These are phyloP conservation scores for Glandiceps talaboti DNA, from an alignment of 53 echinoderm and acorn worm genomes.

Conservation along the genomic window DNA sequence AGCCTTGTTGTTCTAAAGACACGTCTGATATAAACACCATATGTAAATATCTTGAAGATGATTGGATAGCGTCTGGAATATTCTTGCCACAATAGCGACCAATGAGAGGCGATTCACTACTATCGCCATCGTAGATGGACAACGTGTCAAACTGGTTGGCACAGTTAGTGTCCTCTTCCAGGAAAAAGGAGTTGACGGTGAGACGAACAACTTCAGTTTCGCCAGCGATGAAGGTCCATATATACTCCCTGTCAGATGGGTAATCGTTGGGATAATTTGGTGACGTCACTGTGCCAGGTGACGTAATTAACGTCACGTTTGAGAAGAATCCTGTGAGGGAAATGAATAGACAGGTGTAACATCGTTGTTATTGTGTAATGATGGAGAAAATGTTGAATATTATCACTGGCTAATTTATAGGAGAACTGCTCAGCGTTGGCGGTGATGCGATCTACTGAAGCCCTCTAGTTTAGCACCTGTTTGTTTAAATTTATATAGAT, in stretches of 20 bases:
- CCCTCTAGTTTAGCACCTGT: too few relatives aligned
- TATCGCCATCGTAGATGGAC: not conserved
- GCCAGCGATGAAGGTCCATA: not conserved
- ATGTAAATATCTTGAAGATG: not conserved
- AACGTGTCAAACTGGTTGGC: not conserved
- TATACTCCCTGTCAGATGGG: slow-evolving; percentile 19
- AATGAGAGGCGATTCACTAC: not conserved
- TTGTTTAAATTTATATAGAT: too few relatives aligned
- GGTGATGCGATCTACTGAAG: too few relatives aligned
- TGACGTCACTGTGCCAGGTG: slow-evolving; percentile 44
- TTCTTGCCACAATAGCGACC: not conserved
- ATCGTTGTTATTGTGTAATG: too few relatives aligned
- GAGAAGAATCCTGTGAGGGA: not conserved
- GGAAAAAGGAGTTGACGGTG: not conserved
- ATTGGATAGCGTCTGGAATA: not conserved
- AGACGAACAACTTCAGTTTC: not conserved
- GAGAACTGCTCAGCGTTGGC: too few relatives aligned
- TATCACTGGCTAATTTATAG: too few relatives aligned
- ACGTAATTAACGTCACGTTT: slow-evolving; percentile 10
- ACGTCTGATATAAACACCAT: not conserved
- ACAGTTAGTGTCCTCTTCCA: not conserved
- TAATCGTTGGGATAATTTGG: slow-evolving; percentile 58
- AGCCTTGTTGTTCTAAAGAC: not conserved
- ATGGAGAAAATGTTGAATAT: too few relatives aligned
- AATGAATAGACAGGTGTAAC: too few relatives aligned